Base-by-base conservation (phyloP, 1,140 invertebrate species). In the Anastrepha ludens region DNA sequence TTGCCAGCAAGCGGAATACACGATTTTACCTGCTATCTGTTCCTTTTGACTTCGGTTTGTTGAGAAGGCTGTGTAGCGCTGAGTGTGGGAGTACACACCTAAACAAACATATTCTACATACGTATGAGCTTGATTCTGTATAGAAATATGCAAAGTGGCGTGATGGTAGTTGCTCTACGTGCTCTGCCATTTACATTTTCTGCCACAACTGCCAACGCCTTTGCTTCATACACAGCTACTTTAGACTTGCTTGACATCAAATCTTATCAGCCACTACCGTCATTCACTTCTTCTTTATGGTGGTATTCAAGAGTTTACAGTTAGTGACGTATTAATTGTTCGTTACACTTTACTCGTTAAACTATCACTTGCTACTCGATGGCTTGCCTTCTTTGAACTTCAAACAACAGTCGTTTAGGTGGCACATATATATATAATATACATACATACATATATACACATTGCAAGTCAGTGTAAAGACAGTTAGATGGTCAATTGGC, bases 151-250 rank as follows among this genome's bases (percentile, higher is more conserved):
- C 67, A 74, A 47, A 74, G 17, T 41, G 44, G 11, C 17, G 5
- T 44, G 39, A 44, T 44, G 67, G 17, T n/a, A 17, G 41, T 44
- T 74, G 41, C 39, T 39, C 67, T 47, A 74, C 41, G 41, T 17
- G 67, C 67, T 47, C 39, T 74, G 67, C 67, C 44, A 41, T 74
- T 74, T 74, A 17, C 67, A n/a, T 74, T 74, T n/a, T 41, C 41
- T 44, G 41, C 5, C 67, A 17, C 67, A 44, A 11, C 11, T 15
- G 67, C 67, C 39, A 41, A 47, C 41, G 13, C 39, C 41, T 74
- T 74, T 44, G 17, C 41, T 7, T 15, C 39, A n/a, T 4, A 47
- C 41, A 44, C 15, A 74, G 29, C 17, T 47, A 39, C 41, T 70
- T 70, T 70, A 29, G 29, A 1, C 13, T 47, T 44, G 67, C 13